Conservation (phyloP, 2,888 invertebrate genomes). For the Platycnemis pennipes region DNA sequence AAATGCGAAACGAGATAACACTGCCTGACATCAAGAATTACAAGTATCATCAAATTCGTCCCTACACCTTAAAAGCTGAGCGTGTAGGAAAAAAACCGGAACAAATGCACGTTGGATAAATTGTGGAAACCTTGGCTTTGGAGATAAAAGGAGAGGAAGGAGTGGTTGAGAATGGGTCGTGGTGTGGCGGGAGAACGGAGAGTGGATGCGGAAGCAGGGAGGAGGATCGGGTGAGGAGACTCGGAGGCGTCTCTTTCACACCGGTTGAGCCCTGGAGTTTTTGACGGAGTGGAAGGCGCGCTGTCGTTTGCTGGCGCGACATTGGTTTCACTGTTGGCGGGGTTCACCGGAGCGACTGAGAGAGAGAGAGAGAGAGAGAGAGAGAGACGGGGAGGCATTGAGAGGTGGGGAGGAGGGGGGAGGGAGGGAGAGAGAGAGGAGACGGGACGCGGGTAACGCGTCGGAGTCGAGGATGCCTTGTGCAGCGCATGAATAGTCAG, state of each 20-base stretch:
- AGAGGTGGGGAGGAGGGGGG: neutral
- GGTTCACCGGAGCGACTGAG: neutral
- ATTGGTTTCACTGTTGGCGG: conserved; percentile 18
- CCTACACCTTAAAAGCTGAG: neutral
- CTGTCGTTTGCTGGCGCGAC: conserved; percentile 17
- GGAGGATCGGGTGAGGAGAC: neutral
- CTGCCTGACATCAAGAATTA: neutral
- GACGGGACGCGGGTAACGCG: neutral
- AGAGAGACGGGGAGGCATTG: neutral
- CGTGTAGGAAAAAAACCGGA: neutral
- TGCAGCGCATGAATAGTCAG: neutral
- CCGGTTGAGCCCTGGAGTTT: conserved; percentile 11
- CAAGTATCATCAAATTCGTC: neutral
- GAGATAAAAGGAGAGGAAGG: neutral
- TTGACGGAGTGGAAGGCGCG: conserved; percentile 25
- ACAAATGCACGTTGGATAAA: neutral
- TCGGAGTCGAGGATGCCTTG: conserved; percentile 29
- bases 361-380: neutral
- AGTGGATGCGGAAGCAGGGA: neutral
- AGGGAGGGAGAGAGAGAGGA: no score
- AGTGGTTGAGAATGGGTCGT: neutral
- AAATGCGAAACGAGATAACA: neutral
- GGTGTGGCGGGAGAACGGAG: conserved; percentile 35
- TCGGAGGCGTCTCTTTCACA: neutral
- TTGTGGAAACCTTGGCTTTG: neutral